phyloP scores from a whole-genome alignment of 1,140 invertebrate genomes.

The Bombyx mandarina region DNA sequence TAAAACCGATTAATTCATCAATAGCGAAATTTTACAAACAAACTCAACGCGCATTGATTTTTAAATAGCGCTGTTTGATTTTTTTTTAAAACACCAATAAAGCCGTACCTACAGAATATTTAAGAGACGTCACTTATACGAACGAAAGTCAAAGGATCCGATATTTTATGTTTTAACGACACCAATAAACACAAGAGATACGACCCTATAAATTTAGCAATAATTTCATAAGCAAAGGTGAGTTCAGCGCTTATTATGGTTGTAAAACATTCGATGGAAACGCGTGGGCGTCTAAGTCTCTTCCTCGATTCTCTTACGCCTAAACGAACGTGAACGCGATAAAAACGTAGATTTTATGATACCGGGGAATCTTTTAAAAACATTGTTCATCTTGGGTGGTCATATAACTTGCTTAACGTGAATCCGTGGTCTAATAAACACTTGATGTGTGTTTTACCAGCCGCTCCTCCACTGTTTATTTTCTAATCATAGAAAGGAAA shows the following conservation, averaged over 20 bases:
- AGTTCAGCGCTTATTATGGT: slow-evolving; percentile 23
- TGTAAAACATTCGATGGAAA: slow-evolving; percentile 33
- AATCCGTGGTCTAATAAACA: slow-evolving; percentile 46
- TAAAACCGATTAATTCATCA: neutral
- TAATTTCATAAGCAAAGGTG: slow-evolving; percentile 26
- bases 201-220: slow-evolving; percentile 17
- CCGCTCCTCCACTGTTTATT: slow-evolving; percentile 35
- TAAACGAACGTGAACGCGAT: slow-evolving; percentile 38
- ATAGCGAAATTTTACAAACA: neutral
- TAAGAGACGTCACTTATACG: no score
- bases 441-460: slow-evolving; percentile 34
- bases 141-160: no score
- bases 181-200: slow-evolving; percentile 10
- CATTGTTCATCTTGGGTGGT: slow-evolving; percentile 64
- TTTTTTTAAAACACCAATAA: neutral
- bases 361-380: slow-evolving; percentile 36
- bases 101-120: neutral
- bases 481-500: slow-evolving; percentile 31
- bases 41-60: neutral
- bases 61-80: neutral
- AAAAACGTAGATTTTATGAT: slow-evolving; percentile 65
- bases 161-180: slow-evolving; percentile 8
- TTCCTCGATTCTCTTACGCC: slow-evolving; percentile 31
- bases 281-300: slow-evolving; percentile 56
- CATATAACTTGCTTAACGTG: slow-evolving; percentile 34